These are phyloP conservation scores for Caenorhabditis macrosperma DNA, from an alignment of 2,888 invertebrate genomes.

Conservation along the genomic window DNA sequence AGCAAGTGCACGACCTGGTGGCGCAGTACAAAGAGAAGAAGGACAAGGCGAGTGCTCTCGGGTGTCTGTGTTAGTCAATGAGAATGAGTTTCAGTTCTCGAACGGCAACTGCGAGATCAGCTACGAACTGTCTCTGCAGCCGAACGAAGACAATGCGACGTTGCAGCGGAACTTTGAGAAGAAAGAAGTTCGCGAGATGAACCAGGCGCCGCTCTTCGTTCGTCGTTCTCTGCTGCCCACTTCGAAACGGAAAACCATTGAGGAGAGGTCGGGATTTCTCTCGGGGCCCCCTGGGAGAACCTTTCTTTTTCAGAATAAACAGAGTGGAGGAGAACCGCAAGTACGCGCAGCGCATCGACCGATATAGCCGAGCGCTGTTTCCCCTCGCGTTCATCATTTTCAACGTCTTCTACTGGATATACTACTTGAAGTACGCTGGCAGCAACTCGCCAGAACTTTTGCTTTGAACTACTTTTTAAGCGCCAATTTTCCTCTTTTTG, in stretches of 20 bases:
- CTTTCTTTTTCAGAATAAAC: slow-evolving; percentile 59
- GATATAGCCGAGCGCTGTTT: slow-evolving; percentile 71
- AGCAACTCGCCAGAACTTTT: slow-evolving; percentile 51
- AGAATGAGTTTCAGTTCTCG: slow-evolving; percentile 37
- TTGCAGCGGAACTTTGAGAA: slow-evolving; percentile 63
- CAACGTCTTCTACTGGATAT: slow-evolving; percentile 76
- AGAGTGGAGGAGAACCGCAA: slow-evolving; percentile 72
- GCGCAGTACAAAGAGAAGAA: slow-evolving; percentile 66
- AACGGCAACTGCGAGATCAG: slow-evolving; percentile 53
- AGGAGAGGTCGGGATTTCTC: slow-evolving; percentile 62
- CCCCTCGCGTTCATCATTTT: slow-evolving; percentile 75
- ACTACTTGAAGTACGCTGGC: slow-evolving; percentile 69
- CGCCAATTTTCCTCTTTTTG: not conserved
- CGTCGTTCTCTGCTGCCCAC: slow-evolving; percentile 63
- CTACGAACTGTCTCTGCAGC: slow-evolving; percentile 64
- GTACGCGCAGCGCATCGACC: slow-evolving; percentile 71
- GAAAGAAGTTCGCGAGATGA: slow-evolving; percentile 69
- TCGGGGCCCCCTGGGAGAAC: slow-evolving; percentile 11
- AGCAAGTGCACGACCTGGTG: slow-evolving; percentile 71
- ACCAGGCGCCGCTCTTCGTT: slow-evolving; percentile 66
- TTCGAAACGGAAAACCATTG: slow-evolving; percentile 66
- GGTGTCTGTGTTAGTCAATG: too few relatives aligned
- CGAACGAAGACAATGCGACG: slow-evolving; percentile 47
- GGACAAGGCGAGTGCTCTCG: slow-evolving; percentile 16
- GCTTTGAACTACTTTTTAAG: slow-evolving; percentile 23